Conservation (phyloP, 2,797 vertebrate species). For the Delichon dasypus region DNA sequence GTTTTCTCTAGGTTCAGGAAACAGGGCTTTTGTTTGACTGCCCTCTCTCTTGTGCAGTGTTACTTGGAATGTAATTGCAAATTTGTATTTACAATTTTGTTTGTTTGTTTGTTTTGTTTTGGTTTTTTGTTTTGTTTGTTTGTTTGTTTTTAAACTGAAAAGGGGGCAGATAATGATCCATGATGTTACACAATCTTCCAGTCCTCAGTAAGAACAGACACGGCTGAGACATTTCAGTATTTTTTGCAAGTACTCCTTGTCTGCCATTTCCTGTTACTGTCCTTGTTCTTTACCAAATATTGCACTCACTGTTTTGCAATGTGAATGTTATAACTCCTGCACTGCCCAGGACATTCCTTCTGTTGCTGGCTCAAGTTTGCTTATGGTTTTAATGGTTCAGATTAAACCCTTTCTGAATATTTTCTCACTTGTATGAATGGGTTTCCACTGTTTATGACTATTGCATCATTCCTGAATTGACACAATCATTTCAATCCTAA, state of each 20-base stretch:
- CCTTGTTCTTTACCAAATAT: background rate
- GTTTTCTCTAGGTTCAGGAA: background rate
- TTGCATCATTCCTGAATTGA: background rate
- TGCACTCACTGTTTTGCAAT: background rate
- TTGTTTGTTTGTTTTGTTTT: background rate
- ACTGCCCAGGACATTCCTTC: background rate
- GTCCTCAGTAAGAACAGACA: background rate
- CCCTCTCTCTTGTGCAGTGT: background rate
- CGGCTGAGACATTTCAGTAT: background rate
- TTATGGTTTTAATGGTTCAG: background rate
- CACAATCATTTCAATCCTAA: background rate
- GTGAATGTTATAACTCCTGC: background rate
- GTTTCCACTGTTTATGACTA: background rate
- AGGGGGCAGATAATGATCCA: background rate
- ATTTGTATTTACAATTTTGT: background rate
- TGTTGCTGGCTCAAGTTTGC: background rate
- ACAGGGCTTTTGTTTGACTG: background rate
- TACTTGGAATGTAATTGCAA: background rate
- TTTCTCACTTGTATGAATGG: background rate
- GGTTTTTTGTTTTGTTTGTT: background rate
- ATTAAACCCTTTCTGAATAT: background rate
- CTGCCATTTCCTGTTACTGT: background rate
- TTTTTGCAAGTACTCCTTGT: background rate
- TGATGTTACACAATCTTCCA: background rate
- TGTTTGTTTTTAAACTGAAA: background rate